Conservation (phyloP, 2,797 vertebrate species). For the Cynopterus sphinx region DNA sequence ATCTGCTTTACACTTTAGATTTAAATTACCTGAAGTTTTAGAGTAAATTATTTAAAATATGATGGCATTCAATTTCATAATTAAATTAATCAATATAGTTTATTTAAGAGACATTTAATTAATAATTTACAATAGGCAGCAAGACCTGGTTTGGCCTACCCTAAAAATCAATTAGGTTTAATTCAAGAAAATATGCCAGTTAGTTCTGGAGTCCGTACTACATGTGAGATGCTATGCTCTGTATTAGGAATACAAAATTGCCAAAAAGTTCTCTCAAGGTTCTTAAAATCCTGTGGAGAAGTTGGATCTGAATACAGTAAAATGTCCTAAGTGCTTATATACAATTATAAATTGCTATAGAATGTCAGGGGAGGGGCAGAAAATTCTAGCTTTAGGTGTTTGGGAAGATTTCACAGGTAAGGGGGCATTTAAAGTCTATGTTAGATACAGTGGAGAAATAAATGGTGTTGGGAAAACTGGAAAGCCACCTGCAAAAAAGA, state of each 20-base stretch:
- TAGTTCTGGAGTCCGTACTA: neutral
- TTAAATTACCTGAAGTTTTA: conserved; percentile 45
- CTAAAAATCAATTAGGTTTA: neutral
- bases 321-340: neutral
- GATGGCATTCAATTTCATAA: conserved; percentile 43
- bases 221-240: neutral
- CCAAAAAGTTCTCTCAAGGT: neutral
- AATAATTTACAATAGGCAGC: neutral
- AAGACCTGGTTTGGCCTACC: neutral
- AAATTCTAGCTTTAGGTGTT: neutral
- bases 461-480: too few species aligned
- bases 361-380: neutral
- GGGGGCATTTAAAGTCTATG: neutral
- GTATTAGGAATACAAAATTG: neutral
- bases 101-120: conserved; percentile 20
- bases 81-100: conserved; percentile 37
- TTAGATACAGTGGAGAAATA: too few species aligned
- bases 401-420: neutral
- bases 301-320: neutral
- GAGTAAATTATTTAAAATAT: conserved; percentile 42
- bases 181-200: neutral
- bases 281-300: neutral
- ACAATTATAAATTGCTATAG: neutral
- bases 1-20: conserved; percentile 31
- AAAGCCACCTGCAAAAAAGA: too few species aligned